Percentiles rank a stretch among this genome's conserved stretches.
Conservation (phyloP, 2,797 vertebrate species). For the Erpetoichthys calabaricus region DNA sequence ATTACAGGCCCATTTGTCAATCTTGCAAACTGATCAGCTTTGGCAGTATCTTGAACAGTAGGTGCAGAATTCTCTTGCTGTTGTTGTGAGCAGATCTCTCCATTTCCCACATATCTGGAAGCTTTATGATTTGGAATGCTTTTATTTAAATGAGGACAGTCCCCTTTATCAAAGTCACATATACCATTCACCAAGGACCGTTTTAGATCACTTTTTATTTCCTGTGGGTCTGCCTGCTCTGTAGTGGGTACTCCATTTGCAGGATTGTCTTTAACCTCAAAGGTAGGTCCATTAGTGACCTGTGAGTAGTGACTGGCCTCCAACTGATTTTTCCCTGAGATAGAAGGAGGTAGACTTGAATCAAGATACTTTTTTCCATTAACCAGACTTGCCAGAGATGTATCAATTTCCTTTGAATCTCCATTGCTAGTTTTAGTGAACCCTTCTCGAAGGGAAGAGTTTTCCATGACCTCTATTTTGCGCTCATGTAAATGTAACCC, state of each 20-base stretch:
- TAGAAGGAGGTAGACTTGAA: conserved; percentile 96
- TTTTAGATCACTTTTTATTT: conserved; percentile 70
- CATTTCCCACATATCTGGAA: conserved; percentile 98
- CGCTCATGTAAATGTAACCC: conserved; percentile 93
- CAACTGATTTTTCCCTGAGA: conserved; percentile 97
- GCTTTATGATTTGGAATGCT: conserved; percentile 99
- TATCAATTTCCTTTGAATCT: conserved; percentile 63
- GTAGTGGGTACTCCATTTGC: conserved; percentile 64
- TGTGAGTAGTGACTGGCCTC: conserved; percentile 60
- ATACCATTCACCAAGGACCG: conserved; percentile 89
- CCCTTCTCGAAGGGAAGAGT: conserved; percentile 79
- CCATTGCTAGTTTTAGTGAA: conserved; percentile 83
- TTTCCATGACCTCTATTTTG: conserved; percentile 98
- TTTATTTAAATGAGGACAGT: conserved; percentile 82
- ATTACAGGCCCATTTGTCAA: conserved; percentile 83
- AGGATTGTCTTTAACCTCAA: conserved; percentile 65
- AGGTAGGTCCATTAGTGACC: conserved; percentile 76
- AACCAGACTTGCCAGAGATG: conserved; percentile 74
- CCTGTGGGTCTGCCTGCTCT: conserved; percentile 49
- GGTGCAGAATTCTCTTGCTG: conserved; percentile 60
- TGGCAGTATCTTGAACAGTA: conserved; percentile 92
- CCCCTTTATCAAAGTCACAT: conserved; percentile 89
- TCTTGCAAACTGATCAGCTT: conserved; percentile 87
- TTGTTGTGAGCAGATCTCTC: conserved; percentile 74
- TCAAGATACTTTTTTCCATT: conserved; percentile 93